Base-by-base conservation (phyloP, 1,140 invertebrate species). In the Zaprionus kolodkinae region DNA sequence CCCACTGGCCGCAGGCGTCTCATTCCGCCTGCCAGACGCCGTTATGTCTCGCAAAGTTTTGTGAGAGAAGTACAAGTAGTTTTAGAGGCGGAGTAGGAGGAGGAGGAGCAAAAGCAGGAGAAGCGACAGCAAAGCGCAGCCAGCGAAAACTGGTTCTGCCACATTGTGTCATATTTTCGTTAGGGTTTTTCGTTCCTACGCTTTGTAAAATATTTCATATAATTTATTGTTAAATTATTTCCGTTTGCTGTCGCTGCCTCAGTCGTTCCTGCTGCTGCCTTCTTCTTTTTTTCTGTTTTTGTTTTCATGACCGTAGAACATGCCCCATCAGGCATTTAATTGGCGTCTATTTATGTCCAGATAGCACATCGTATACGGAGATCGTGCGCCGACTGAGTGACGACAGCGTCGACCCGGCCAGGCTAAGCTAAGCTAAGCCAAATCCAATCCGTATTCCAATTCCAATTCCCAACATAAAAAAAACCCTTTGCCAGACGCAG, bases 321-420 rank as follows among this genome's bases (percentile, higher is more conserved):
- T 69, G 79, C 40, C 74, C 74, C 85, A 89, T 88, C 85, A 88
- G 82, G 75, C 72, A 67, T 74, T 88, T 88, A 88, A 88, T 88
- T 88, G 85, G 85, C 81, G 85, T 88, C 85, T 89, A 85, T 89
- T 86, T 88, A 85, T 88, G 85, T 86, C 82, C 73, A 86, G 82
- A 86, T 87, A 86, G 79, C 84, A 88, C 84, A 81, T 82, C 83
- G 79, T 52, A 48, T 38, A 13, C 43, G 35, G 78, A 76, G 80
- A 88, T 88, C 84, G 84, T 88, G 85, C 69, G 21, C 56, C 63
- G 74, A 76, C 72, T 71, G 72, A 86, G 85, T 88, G 84, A 88
- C 84, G 87, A 89, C 73, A 63, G 70, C 68, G 38, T 38, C 36
- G 67, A 21, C 66, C 57, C 50, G 6, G 7, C 33, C 33, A 38